Conservation (phyloP, 2,797 vertebrate species). For the Buphagus erythrorhynchus region DNA sequence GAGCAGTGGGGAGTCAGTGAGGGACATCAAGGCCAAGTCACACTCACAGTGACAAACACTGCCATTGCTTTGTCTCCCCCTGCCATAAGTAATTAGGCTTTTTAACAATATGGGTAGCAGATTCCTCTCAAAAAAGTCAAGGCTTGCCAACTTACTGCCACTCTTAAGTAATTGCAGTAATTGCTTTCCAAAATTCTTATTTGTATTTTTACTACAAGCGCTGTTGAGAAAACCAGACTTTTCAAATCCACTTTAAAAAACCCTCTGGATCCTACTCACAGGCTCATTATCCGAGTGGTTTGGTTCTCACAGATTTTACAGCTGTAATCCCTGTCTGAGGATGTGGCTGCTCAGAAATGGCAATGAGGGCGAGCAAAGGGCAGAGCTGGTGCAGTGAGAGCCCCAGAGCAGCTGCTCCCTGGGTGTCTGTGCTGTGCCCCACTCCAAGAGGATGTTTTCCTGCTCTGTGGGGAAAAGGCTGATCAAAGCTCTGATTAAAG, state of each 20-base stretch:
- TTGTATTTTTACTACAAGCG: not conserved
- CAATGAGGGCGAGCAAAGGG: not conserved
- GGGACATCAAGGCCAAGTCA: not conserved
- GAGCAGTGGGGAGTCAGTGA: not conserved
- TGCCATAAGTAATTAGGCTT: not conserved
- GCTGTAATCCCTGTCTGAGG: slow-evolving; percentile 5
- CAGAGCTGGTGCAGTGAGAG: not conserved
- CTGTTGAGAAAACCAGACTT: not conserved
- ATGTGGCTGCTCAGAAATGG: not conserved
- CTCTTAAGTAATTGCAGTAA: not conserved
- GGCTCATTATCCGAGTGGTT: not conserved
- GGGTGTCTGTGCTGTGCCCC: not conserved
- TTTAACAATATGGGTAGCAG: not conserved
- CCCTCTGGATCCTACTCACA: not conserved
- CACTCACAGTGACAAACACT: not conserved
- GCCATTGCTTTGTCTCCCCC: not conserved
- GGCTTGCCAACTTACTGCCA: not conserved
- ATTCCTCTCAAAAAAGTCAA: not conserved
- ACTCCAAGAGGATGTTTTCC: not conserved
- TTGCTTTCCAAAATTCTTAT: not conserved
- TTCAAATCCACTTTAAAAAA: not conserved
- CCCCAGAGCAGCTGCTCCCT: not conserved
- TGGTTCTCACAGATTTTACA: not conserved
- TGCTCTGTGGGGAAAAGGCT: slow-evolving; percentile 56
- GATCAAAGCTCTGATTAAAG: slow-evolving; percentile 76